These are phyloP conservation scores for Ambastaia sidthimunki DNA, from an alignment of 2,797 vertebrate species.

Conservation along the genomic window DNA sequence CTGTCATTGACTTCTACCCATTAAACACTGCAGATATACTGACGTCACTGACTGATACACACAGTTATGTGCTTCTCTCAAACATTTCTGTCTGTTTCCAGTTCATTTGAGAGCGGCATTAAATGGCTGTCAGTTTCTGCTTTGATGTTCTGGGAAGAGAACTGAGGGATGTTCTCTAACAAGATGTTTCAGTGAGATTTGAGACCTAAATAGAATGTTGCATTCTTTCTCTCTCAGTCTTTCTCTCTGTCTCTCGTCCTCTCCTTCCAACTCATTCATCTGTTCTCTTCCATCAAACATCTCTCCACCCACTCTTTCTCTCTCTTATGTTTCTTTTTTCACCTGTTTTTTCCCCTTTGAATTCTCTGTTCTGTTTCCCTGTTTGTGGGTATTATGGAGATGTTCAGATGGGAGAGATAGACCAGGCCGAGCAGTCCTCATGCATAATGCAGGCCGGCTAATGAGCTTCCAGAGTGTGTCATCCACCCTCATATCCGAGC, in stretches of 20 bases:
- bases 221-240: neutral
- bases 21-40: neutral
- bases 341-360: neutral
- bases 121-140: neutral
- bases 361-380: neutral
- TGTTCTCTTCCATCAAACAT: neutral
- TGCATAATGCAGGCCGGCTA: constrained; percentile 31
- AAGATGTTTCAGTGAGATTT: constrained; percentile 9
- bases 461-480: constrained; percentile 28
- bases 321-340: neutral
- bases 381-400: constrained; percentile 1
- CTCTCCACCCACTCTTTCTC: neutral
- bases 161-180: constrained; percentile 6
- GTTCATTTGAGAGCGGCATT: neutral
- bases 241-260: neutral
- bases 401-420: constrained; percentile 6
- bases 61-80: neutral
- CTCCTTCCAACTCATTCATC: neutral
- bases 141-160: constrained; percentile 35
- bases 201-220: constrained; percentile 14
- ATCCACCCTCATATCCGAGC: constrained; percentile 17
- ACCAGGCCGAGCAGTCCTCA: neutral
- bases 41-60: neutral
- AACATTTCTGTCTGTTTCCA: neutral
- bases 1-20: neutral